Percentiles rank a stretch among this genome's conserved stretches.
These are phyloP conservation scores for Drosophila prostipennis DNA, from an alignment of 2,888 invertebrate species.

Conservation along the genomic window DNA sequence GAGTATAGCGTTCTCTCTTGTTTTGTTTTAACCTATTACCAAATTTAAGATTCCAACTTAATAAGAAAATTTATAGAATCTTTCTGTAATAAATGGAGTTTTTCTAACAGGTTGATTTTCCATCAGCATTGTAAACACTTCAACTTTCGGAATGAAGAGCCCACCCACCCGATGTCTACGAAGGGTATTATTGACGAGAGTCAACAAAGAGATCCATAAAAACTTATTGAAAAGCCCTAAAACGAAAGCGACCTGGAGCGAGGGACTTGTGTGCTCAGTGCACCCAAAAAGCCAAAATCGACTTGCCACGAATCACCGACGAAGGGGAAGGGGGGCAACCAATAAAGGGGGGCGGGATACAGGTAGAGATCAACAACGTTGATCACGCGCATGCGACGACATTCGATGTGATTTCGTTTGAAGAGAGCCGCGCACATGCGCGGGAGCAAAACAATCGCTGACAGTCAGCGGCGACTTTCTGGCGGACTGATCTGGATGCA, in stretches of 20 bases:
- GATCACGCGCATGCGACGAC: constrained; percentile 81
- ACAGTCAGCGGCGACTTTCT: constrained; percentile 50
- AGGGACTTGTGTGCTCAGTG: constrained; percentile 45
- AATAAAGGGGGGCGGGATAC: constrained; percentile 16
- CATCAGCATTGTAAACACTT: constrained; percentile 7
- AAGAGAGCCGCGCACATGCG: constrained; percentile 77
- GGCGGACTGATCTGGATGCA: constrained; percentile 23
- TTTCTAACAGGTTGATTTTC: background rate
- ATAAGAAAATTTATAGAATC: background rate
- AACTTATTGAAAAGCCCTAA: constrained; percentile 75
- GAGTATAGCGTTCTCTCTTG: too few relatives aligned
- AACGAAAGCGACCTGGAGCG: constrained; percentile 63
- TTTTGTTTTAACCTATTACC: too few relatives aligned
- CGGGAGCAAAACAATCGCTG: constrained; percentile 79
- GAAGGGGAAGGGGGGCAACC: background rate
- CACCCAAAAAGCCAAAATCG: constrained; percentile 61
- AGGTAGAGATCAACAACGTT: constrained; percentile 77
- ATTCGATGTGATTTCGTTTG: constrained; percentile 81
- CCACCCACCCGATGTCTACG: constrained; percentile 18
- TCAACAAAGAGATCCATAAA: constrained; percentile 61
- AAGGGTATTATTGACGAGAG: constrained; percentile 56
- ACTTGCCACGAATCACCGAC: constrained; percentile 20
- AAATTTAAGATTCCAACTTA: too few relatives aligned
- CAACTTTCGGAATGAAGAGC: background rate
- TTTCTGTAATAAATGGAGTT: background rate